Conservation (phyloP, 2,888 invertebrate genomes). For the Cryptocephalus moraei region DNA sequence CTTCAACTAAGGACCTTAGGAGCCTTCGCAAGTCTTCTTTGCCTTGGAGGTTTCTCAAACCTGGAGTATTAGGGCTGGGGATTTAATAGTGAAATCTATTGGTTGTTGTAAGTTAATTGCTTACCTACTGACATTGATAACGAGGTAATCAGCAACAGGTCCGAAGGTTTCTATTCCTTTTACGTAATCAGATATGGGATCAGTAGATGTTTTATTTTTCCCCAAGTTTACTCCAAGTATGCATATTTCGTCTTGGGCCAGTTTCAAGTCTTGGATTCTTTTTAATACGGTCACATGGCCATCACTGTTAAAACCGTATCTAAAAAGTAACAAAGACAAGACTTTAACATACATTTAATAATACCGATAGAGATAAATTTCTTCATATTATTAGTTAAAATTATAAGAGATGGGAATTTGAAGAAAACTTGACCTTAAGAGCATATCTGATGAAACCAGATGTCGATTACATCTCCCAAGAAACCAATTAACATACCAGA, state of each 20-base stretch:
- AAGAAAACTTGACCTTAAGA: no score
- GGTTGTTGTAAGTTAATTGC: constrained; percentile 42
- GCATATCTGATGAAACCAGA: no score
- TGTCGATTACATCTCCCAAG: no score
- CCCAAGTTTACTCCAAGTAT: constrained; percentile 87
- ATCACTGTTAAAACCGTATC: constrained; percentile 92
- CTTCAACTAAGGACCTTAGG: constrained; percentile 50
- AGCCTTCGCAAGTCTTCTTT: constrained; percentile 64
- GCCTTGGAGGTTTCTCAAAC: constrained; percentile 72
- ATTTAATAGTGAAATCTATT: neutral
- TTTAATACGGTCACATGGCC: constrained; percentile 71
- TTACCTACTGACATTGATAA: constrained; percentile 92
- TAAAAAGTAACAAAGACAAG: constrained; percentile 20
- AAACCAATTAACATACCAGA: no score
- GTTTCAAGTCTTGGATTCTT: constrained; percentile 47
- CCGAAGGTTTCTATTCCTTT: constrained; percentile 76
- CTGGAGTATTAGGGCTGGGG: constrained; percentile 89
- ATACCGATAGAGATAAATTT: no score
- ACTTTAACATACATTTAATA: no score
- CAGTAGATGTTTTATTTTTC: constrained; percentile 77
- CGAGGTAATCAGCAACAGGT: constrained; percentile 84
- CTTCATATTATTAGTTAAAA: no score
- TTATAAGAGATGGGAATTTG: no score
- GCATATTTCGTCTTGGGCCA: constrained; percentile 42
- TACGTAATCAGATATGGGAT: constrained; percentile 74